Percentiles rank a stretch among this genome's conserved stretches.
Evolutionary conservation across 2,797 vertebrate species (phyloP).

Genomic region (Nyctibius grandis): DNA sequence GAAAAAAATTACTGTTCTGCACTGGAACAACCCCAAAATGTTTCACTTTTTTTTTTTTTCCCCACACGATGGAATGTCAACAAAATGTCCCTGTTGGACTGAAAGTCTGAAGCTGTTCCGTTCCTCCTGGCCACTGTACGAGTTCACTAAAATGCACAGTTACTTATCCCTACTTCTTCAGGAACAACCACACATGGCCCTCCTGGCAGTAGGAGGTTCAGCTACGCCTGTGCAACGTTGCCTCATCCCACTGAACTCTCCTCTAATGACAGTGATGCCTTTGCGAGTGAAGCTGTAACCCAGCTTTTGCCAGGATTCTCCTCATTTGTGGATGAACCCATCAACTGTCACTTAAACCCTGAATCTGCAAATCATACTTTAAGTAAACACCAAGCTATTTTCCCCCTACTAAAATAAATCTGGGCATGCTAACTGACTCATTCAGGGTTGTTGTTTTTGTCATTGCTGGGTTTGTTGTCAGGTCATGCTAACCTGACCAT

Average conservation of each 20-base stretch:
- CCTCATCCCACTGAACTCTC: background rate
- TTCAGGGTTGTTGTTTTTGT: background rate
- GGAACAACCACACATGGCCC: fast-evolving
- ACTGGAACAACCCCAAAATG: background rate
- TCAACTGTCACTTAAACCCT: background rate
- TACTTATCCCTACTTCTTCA: background rate
- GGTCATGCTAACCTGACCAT: slow-evolving; percentile 47
- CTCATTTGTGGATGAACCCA: background rate
- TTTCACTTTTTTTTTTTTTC: background rate
- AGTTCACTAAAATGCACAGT: background rate
- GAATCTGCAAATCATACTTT: background rate
- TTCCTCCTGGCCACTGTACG: background rate
- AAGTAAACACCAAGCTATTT: background rate
- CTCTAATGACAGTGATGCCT: background rate
- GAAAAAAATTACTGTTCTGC: background rate
- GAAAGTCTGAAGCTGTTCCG: background rate
- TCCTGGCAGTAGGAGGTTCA: background rate
- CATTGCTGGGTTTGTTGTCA: background rate
- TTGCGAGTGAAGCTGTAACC: background rate
- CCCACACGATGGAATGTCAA: background rate
- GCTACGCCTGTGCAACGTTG: fast-evolving
- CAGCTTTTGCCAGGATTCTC: background rate
- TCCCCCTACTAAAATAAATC: background rate
- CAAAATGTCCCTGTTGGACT: background rate
- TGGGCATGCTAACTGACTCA: background rate